Evolutionary conservation across 2,113 vertebrate genomes (phyloP), one percentile per base, ranked within the genome.

Genomic region (Rafetus swinhoei): DNA sequence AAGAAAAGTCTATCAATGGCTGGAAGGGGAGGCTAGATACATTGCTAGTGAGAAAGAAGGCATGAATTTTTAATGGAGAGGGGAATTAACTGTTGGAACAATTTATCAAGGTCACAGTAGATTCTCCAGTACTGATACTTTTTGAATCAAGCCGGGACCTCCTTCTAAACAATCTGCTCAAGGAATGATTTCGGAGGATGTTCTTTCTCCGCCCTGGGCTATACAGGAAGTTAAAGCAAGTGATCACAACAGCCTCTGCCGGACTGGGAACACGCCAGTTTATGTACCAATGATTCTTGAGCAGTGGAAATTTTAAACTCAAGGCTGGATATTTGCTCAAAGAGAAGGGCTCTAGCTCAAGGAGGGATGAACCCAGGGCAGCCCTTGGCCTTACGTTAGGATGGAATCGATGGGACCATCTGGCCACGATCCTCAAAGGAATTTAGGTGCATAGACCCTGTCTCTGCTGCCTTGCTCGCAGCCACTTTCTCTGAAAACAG

Each of bases 331-430:
- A 32, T 7, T 3, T 16, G 29, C 32, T 69, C 32, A 1, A 18
- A 69, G 32, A 69, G 32, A 9, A 18, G 15, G 2, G 6, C 7
- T n/a, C 32, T 16, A 9, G 32, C 3, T n/a, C 62, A 19, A 69
- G 62, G 14, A n/a, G 32, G 62, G 15, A 18, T 4, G 32, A 69
- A 69, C 2, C 32, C 29, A 32, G 32, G 15, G 29, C 62, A 69
- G 32, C 3, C 1, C 7, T 18, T 1, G 32, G 62, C 6, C 32
- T 29, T 8, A 32, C 3, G 24, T 60, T 4, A 69, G 29, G 15
- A 7, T 69, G 16, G 65, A n/a, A 8, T n/a, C 65, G 18, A n/a
- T 18, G 15, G 16, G 65, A n/a, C 32, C 32, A 9, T 3, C 29
- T n/a, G 32, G 65, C 32, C 57, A 2, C 24, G 24, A 25, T 11